Percentiles rank a stretch among this genome's conserved stretches.
Evolutionary conservation across 2,113 vertebrate species (phyloP).

Genomic region (Muscicapa adusta): DNA sequence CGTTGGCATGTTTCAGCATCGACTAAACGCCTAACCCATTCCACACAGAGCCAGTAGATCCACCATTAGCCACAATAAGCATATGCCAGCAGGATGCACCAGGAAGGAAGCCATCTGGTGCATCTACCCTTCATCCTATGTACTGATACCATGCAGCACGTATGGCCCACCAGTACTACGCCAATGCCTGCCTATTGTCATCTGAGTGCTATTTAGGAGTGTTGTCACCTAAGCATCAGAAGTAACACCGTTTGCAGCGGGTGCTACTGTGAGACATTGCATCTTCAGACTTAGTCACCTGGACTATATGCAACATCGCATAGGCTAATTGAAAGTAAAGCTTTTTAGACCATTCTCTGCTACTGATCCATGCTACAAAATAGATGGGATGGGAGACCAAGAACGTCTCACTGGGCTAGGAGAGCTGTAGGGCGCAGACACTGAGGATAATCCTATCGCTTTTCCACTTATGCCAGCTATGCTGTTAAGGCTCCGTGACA

Average conservation of each 20-base stretch:
- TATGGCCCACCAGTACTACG: conserved; percentile 57
- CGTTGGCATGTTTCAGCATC: conserved; percentile 64
- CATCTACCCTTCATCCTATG: conserved; percentile 65
- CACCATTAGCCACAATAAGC: conserved; percentile 62
- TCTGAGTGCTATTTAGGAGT: conserved; percentile 43
- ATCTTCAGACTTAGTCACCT: conserved; percentile 68
- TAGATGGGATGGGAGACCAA: conserved; percentile 88
- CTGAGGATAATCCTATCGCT: conserved; percentile 81
- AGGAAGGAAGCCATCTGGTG: conserved; percentile 39
- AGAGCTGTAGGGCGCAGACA: conserved; percentile 86
- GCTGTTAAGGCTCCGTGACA: conserved; percentile 88
- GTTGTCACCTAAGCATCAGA: conserved; percentile 57
- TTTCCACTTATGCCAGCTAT: conserved; percentile 83
- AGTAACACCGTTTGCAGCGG: conserved; percentile 53
- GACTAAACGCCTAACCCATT: conserved; percentile 63
- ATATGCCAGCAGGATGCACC: conserved; percentile 56
- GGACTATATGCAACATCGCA: conserved; percentile 62
- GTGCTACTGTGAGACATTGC: conserved; percentile 58
- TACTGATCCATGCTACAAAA: conserved; percentile 81
- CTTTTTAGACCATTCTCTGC: conserved; percentile 73
- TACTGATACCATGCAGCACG: conserved; percentile 64
- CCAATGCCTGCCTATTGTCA: conserved; percentile 53
- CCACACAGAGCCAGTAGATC: conserved; percentile 67
- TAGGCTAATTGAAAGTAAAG: conserved; percentile 68
- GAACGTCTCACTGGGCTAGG: conserved; percentile 87